Base-by-base conservation (phyloP, 2,888 invertebrate species). In the Galerucella nymphaeae region DNA sequence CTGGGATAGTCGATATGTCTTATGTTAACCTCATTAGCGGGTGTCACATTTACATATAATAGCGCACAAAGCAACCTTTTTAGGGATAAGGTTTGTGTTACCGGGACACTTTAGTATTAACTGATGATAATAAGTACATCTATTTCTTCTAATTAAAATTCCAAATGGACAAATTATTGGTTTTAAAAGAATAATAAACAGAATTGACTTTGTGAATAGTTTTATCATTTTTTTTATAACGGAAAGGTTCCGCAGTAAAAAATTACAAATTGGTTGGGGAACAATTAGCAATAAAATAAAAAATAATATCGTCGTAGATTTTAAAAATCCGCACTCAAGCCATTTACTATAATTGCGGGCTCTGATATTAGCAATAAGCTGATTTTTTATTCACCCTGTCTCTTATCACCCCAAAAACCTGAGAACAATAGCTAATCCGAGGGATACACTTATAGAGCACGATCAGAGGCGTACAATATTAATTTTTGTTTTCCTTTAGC, bases 371-470 rank as follows among this genome's bases (percentile, higher is more conserved):
- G 86, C 86, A 87, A 86, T 87, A 86, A 87, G 87, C 86, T 86
- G 86, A 87, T 87, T 87, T 87, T 87, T 87, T 87, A 87, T 87
- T 86, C 87, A 87, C 86, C 86, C 87, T 82, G 82, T 79, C 83
- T 78, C 85, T 86, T 86, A 86, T 86, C 85, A 83, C 85, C 84
- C 82, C 23, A 23, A 82, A 80, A 82, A 82, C 82, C 81, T 82
- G 83, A 83, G 83, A 86, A 86, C 85, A 86, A 86, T 85, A 83
- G 85, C 84, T 85, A 86, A 86, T 85, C 85, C 83, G 80, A 77
- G 80, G 81, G 80, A 79, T 79, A 70, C 76, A 76, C 75, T 77
- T 75, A 72, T 74, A 73, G 74, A 74, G 74, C 76, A 50, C 64
- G 64, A 68, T 72, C 79, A 75, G 13, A 48, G 66, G 70, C 67